Base-by-base conservation (phyloP, 2,797 vertebrate species). In the Alfaro cultratus region DNA sequence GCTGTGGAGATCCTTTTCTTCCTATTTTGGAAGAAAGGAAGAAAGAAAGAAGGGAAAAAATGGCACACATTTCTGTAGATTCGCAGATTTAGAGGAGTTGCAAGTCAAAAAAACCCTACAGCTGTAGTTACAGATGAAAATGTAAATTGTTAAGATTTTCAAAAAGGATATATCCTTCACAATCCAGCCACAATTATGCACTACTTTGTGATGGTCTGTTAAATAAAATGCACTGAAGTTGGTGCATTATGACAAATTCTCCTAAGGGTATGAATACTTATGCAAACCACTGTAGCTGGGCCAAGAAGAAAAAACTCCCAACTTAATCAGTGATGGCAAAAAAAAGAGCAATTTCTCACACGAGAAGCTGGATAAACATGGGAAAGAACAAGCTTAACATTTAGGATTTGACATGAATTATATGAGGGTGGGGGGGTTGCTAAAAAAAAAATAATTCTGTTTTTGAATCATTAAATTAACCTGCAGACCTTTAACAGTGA, bases 321-420 rank as follows among this genome's bases (percentile, higher is more conserved):
- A 75, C 73, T 70, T 53, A 53, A 74, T 73, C 73, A 71, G 83
- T 85, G 68, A 73, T 16, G 57, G 74, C 21, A 89, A 80, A 82
- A 77, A 70, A 89, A 91, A n/a, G n/a, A 91, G 83, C 87, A 92
- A 91, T 93, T 92, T 91, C 77, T 74, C 5, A 76, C 89, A 87
- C 83, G 85, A 90, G 55, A 79, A 70, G 64, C 76, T 90, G 79
- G 74, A 83, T 81, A 87, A 87, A 84, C 74, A 78, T 73, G 31
- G 16, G 8, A 77, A 87, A 88, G 83, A 60, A 60, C 12, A 81
- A 53, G 39, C 53, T 76, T 85, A 75, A 46, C 78, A 85, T 90
- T 80, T 81, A 84, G 75, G 81, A 84, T 85, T 85, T 78, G 80
- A 88, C 74, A 74, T 81, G 77, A 86, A 84, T 85, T 84, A 84